These are phyloP conservation scores for Platyura marginata DNA, from an alignment of 1,140 invertebrate genomes.

Conservation along the genomic window DNA sequence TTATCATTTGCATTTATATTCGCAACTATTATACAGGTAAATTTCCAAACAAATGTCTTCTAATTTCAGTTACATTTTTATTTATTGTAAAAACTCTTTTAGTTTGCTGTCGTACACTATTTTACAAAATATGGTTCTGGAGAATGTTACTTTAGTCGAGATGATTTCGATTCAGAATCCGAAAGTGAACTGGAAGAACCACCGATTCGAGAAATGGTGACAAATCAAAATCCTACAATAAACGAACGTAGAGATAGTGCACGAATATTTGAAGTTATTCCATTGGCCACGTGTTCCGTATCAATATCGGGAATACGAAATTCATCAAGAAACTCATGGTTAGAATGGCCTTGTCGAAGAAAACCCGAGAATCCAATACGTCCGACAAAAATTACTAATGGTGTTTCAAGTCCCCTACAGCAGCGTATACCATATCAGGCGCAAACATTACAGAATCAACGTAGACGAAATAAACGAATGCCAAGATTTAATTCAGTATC, in stretches of 20 bases:
- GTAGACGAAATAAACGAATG: too few species aligned
- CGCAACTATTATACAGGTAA: slow-evolving; percentile 62
- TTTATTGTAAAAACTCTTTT: slow-evolving; percentile 7
- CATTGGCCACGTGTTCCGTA: slow-evolving; percentile 19
- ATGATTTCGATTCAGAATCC: slow-evolving; percentile 37
- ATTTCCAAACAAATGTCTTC: neutral
- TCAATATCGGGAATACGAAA: too few species aligned
- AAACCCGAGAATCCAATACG: too few species aligned
- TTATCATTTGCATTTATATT: slow-evolving; percentile 75
- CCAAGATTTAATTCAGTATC: too few species aligned
- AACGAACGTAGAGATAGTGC: slow-evolving; percentile 3
- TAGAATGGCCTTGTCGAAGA: too few species aligned
- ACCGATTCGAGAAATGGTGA: slow-evolving; percentile 8
- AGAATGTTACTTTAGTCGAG: slow-evolving; percentile 56
- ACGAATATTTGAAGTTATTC: slow-evolving; percentile 21
- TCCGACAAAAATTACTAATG: too few species aligned
- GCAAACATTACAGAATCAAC: too few species aligned
- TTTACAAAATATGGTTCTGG: slow-evolving; percentile 80
- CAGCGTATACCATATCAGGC: too few species aligned
- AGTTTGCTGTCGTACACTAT: slow-evolving; percentile 76
- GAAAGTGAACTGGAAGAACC: slow-evolving; percentile 34
- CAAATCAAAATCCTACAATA: slow-evolving; percentile 6
- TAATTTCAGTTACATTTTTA: neutral
- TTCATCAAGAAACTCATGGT: too few species aligned
- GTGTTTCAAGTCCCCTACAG: too few species aligned